Base-by-base conservation (phyloP, 2,797 vertebrate species). In the Staurois parvus region DNA sequence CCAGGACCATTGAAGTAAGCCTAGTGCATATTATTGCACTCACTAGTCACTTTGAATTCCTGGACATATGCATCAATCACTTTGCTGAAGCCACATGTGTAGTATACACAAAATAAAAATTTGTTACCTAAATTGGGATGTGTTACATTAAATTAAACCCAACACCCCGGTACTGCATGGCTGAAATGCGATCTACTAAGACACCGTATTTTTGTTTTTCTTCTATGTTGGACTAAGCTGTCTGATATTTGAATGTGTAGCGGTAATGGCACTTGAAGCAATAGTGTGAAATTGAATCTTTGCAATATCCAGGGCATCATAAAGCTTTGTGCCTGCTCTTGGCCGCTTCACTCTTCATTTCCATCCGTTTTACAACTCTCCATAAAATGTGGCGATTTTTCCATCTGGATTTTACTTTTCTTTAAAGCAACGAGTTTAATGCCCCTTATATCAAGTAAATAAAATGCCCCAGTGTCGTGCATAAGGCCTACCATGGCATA, bases 211-310 rank as follows among this genome's bases (percentile, higher is more conserved):
- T 26, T 66, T 26, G 64, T 4, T 29, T 15, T 66, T 26, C 64
- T 9, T 66, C 12, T 29, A 66, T 29, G n/a, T 66, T 66, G 28
- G 26, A 28, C 24, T 32, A 29, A 69, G 15, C 34, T 79, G 76
- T 28, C 28, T 21, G 13, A 80, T 11, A 10, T 37, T 66, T 66
- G 28, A 66, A 66, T 66, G 64, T 37, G 68, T 19, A 52, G 91
- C 94, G 89, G 92, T 79, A 34, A 79, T 37, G 48, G 68, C 68
- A 81, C 48, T 72, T 72, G 32, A 48, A 72, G 42, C 67, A 80
- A 56, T 56, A 34, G 66, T 80, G 78, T 70, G 67, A 80, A 70
- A 37, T 79, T 80, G 45, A 56, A 81, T 59, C 12, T 81, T 72
- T 72, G 79, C 68, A 37, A 59, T 81, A 72, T 72, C 68, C 11